Evolutionary conservation across 2,113 vertebrate genomes (phyloP).

Genomic region (Urocolius indicus): DNA sequence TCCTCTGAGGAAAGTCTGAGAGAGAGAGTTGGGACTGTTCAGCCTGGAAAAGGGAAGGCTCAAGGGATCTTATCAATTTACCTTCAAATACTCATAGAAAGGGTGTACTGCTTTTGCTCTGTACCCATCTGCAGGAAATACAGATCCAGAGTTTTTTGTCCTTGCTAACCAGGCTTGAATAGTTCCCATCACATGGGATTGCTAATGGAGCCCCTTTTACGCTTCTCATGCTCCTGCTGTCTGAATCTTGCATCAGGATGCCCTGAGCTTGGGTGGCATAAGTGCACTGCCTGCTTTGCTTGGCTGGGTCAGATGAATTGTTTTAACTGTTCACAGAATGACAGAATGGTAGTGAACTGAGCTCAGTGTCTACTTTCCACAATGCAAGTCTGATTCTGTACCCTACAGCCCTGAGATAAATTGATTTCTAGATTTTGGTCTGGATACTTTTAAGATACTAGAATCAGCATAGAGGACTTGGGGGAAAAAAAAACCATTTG

Average conservation of each 20-base stretch:
- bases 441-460: not conserved
- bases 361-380: not conserved
- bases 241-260: no score
- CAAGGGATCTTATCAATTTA: not conserved
- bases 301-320: fast-evolving
- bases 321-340: no score
- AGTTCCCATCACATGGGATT: not conserved
- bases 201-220: not conserved
- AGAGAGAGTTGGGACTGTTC: not conserved
- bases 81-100: not conserved
- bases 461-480: not conserved
- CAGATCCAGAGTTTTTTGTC: not conserved
- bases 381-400: not conserved
- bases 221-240: fast-evolving
- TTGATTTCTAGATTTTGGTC: not conserved
- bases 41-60: not conserved
- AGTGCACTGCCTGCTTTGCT: not conserved
- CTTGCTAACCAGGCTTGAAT: not conserved
- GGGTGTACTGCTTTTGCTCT: not conserved
- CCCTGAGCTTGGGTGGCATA: fast-evolving
- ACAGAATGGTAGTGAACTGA: no score
- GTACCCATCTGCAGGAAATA: not conserved
- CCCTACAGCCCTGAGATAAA: not conserved
- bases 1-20: not conserved
- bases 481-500: not conserved